Conservation (phyloP, 2,797 vertebrate genomes). For the Nyctibius grandis region DNA sequence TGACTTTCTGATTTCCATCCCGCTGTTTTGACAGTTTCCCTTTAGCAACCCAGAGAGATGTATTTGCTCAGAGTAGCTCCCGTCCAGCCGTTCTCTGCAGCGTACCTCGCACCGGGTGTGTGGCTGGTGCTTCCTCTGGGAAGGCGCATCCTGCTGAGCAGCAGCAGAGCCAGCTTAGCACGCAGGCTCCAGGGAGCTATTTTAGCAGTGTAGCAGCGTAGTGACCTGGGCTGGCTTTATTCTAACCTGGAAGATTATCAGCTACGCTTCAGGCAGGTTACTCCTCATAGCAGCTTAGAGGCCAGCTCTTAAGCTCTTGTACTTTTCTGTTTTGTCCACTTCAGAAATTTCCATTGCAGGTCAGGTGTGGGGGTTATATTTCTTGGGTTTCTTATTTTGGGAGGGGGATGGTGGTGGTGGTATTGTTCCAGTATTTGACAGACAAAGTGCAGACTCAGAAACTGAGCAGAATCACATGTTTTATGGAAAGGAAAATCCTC, state of each 20-base stretch:
- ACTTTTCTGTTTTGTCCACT: neutral
- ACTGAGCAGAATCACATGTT: neutral
- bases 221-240: neutral
- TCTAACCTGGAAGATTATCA: neutral
- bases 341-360: neutral
- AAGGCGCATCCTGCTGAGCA: neutral
- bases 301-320: neutral
- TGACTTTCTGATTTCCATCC: neutral
- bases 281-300: neutral
- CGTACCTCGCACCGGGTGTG: accelerated
- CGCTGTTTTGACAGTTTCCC: neutral
- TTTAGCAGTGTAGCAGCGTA: neutral
- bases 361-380: neutral
- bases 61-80: neutral
- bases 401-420: no score
- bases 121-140: neutral
- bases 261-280: neutral
- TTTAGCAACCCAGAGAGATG: neutral
- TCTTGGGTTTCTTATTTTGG: neutral
- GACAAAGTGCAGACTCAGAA: neutral
- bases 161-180: neutral
- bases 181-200: neutral
- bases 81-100: neutral
- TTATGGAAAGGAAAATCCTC: conserved; percentile 7
- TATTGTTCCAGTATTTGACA: neutral